Percentiles rank a stretch among this genome's conserved stretches.
These are phyloP conservation scores for Columba janthina DNA, from an alignment of 2,113 vertebrate species.

Conservation along the genomic window DNA sequence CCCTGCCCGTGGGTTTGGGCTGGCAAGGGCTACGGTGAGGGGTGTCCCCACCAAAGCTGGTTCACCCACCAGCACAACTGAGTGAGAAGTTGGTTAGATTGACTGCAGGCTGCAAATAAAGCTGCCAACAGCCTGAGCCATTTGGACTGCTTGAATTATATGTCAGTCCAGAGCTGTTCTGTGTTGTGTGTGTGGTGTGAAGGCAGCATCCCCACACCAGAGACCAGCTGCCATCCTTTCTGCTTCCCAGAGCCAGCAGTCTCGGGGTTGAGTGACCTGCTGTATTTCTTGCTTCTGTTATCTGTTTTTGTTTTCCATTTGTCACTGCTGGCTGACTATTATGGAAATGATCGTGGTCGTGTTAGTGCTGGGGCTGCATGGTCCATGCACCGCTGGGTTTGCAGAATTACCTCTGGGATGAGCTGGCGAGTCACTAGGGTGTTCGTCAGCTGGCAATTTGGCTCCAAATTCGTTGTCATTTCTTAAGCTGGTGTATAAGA, in stretches of 20 bases:
- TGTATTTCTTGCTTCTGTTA: not conserved
- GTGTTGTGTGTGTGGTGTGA: not conserved
- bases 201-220: not conserved
- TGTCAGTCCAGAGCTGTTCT: not conserved
- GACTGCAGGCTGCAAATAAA: not conserved
- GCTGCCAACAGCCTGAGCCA: not conserved
- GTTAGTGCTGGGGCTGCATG: not conserved
- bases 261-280: not conserved
- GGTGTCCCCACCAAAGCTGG: not conserved
- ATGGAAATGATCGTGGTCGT: not conserved
- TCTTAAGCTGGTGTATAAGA: not conserved
- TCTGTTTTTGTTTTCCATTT: not conserved
- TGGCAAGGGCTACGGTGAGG: not conserved
- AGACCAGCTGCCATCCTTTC: not conserved
- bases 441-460: not conserved
- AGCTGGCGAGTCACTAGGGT: not conserved
- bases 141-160: not conserved
- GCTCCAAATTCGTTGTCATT: not conserved
- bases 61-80: not conserved
- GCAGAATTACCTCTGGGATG: not conserved
- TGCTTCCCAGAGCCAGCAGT: not conserved
- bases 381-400: not conserved
- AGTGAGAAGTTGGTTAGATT: not conserved
- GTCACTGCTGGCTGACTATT: not conserved
- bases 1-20: not conserved